A percentile compares a stretch with the other conserved stretches of the same genome.
These are phyloP conservation scores for Venusia cambrica DNA, from an alignment of 2,888 invertebrate genomes.

Conservation along the genomic window DNA sequence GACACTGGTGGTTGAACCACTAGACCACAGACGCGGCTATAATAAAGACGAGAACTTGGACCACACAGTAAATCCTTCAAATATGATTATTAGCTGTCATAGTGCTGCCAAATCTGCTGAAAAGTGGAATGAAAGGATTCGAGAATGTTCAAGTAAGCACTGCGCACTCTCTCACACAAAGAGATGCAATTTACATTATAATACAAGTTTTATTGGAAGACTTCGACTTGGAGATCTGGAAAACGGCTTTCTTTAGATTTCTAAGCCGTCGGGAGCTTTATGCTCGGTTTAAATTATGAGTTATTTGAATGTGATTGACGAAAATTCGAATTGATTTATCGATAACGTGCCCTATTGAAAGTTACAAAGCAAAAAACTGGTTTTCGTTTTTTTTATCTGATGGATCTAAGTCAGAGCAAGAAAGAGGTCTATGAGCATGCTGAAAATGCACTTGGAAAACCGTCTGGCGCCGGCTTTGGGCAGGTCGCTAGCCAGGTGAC, in stretches of 20 bases:
- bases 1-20: no score
- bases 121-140: slow-evolving; percentile 51
- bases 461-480: no score
- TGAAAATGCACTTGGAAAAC: no score
- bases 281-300: slow-evolving; percentile 18
- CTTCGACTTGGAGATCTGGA: slow-evolving; percentile 43
- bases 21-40: no score
- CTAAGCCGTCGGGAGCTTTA: slow-evolving; percentile 34
- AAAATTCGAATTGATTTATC: slow-evolving; percentile 4
- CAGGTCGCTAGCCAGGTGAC: no score
- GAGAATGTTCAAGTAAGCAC: slow-evolving; percentile 46
- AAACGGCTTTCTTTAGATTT: slow-evolving; percentile 34
- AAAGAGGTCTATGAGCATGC: no score
- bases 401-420: no score
- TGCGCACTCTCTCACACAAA: slow-evolving; percentile 52
- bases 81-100: no score
- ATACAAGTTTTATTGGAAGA: slow-evolving; percentile 67
- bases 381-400: no score
- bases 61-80: no score
- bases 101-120: slow-evolving; percentile 32
- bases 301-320: slow-evolving; percentile 25
- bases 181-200: slow-evolving; percentile 75
- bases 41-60: no score
- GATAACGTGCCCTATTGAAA: slow-evolving; percentile 1
- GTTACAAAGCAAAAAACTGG: background rate